Base-by-base conservation (phyloP, 2,888 invertebrate species). In the Leucania comma region DNA sequence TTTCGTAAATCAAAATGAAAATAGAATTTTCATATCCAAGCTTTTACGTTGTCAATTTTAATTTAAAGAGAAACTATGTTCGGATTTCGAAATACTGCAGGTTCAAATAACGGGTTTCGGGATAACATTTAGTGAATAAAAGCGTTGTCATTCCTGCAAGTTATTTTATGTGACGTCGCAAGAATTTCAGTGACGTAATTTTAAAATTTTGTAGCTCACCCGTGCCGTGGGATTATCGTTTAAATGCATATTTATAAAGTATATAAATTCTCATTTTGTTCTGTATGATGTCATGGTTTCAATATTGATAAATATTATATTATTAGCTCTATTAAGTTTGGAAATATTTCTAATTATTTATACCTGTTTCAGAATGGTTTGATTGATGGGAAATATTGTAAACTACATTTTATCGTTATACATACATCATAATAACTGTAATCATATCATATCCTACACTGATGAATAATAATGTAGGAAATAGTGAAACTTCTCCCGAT, bases 91-190 rank as follows among this genome's bases (percentile, higher is more conserved):
- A 68, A 24, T 56, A n/a, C 14, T 57, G 42, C 42, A 68, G 42
- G 42, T 68, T 73, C 60, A 12, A 56, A 74, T 74, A 58, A 58
- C 46, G 29, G 22, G 26, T 68, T 75, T 62, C 4, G 42, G 42
- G 42, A 62, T 69, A 26, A 26, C 17, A 32, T 42, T 5, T 29
- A 61, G 61, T 42, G 58, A 74, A 65, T 74, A 74, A 61, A 64
- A 61, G 60, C 58, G 10, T 24, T 46, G 26, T 48, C 10, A 32
- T 58, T 73, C 14, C 35, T 72, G 48, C 53, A 50, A 62, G 66
- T 66, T 66, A 79, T 79, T 74, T 68, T 10, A 64, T 58, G 24
- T 48, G 61, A 59, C 57, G n/a, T 29, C 26, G 61, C 51, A 50
- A 61, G 51, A 29, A 53, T 60, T 64, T 79, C 59, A 24, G 32